These are phyloP conservation scores for Anas platyrhynchos DNA, from an alignment of 2,113 vertebrate genomes.

Conservation along the genomic window DNA sequence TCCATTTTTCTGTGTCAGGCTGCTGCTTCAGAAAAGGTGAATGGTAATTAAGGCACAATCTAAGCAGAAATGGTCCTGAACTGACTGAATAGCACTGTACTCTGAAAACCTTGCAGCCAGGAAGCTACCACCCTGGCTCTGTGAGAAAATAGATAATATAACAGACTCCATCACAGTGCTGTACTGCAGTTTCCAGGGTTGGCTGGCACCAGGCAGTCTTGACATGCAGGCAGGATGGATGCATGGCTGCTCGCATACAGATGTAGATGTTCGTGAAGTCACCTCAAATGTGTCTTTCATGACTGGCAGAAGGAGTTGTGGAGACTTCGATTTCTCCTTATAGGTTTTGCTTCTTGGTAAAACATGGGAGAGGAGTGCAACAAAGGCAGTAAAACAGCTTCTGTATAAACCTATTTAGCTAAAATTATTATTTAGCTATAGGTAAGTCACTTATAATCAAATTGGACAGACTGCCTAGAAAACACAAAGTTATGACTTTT, in stretches of 20 bases:
- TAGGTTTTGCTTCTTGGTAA: neutral
- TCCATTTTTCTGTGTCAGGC: neutral
- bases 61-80: neutral
- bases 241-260: accelerated
- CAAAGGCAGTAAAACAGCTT: neutral
- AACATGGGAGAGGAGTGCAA: neutral
- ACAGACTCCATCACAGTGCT: neutral
- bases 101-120: neutral
- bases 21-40: neutral
- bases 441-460: neutral
- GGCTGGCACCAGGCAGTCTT: neutral
- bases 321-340: neutral
- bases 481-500: neutral
- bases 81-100: accelerated
- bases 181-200: neutral
- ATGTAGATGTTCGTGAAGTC: accelerated
- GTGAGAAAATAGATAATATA: accelerated
- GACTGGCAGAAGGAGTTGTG: neutral
- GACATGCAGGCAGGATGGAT: neutral
- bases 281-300: neutral
- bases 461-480: neutral
- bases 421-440: too few relatives aligned
- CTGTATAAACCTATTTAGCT: neutral
- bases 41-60: neutral
- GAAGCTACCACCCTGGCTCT: neutral